Conservation (phyloP, 2,888 invertebrate genomes). For the Ochropacha duplaris region DNA sequence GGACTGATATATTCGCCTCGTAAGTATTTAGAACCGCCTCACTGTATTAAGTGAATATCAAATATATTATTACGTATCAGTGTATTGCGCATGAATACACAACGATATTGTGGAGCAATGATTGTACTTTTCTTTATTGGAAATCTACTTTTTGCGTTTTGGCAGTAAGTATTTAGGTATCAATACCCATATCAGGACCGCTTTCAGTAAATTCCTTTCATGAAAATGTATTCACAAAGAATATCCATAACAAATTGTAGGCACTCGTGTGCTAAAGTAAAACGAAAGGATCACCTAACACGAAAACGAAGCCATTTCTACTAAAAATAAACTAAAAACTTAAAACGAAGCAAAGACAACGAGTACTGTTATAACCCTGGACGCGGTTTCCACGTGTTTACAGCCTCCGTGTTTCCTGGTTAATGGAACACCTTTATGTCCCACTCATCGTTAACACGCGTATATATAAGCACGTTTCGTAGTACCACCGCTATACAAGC, state of each 20-base stretch:
- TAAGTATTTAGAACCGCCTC: conserved; percentile 3
- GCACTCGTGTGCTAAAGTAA: background rate
- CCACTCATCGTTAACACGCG: conserved; percentile 26
- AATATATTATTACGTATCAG: conserved; percentile 1
- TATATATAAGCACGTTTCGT: conserved; percentile 4
- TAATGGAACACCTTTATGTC: conserved; percentile 27
- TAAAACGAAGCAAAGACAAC: conserved; percentile 2
- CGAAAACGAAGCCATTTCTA: background rate
- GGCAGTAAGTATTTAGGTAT: background rate
- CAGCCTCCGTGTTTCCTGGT: conserved; percentile 15
- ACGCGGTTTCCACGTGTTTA: conserved; percentile 12
- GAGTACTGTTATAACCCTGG: conserved; percentile 5
- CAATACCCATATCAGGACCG: background rate
- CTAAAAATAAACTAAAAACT: background rate
- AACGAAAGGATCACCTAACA: background rate
- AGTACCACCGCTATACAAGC: conserved; percentile 3
- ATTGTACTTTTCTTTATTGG: background rate
- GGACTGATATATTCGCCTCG: conserved; percentile 32
- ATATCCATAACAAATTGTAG: background rate
- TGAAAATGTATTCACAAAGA: background rate
- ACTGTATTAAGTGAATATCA: background rate
- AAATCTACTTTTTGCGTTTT: background rate
- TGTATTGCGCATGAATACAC: background rate
- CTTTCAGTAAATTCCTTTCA: no score
- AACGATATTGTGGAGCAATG: background rate